Evolutionary conservation across 2,797 vertebrate genomes (phyloP), one percentile per base, ranked within the genome.

Genomic region (Lepilemur ruficaudatus): DNA sequence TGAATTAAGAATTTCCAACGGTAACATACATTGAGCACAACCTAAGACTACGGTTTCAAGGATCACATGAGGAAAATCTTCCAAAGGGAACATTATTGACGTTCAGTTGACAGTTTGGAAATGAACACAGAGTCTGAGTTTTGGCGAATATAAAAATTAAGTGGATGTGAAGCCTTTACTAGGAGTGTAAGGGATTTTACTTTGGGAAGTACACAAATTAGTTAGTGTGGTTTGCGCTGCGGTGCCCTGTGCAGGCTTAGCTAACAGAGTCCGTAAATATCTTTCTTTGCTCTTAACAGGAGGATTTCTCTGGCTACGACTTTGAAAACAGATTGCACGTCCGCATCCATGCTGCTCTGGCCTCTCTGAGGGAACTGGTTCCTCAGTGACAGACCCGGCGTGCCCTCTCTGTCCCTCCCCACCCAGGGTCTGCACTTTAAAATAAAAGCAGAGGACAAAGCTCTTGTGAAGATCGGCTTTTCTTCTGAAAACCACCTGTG

Each of bases 301-400:
- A 99, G 98, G 99, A 99, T 93, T 99, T 99, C 59, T 98, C 98
- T 15, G 99, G 99, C 96, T 99, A 99, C 91, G 99, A 99, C 98
- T 99, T 99, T 98, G 99, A 99, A 98, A 99, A 99, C 99, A 99
- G 99, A 98, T 98, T 99, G 98, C 99, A 99, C 18, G 99, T 99
- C 78, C 99, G 99, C 65, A 99, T 99, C 95, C 99, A 99, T 0
- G 99, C 99, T 13, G 99, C 99, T 48, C 99, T 99, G 79, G 99
- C 99, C 59, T 99, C 99, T 13, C 96, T 99, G 86, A 99, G 97
- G 97, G 99, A 99, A 84, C 98, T 99, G 91, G 99, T 99, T 89
- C 99, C 99, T 55, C 99, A 99, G 87, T 99, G 99, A 99, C 81
- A 35, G 22, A 50, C 93, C 55, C 6, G 75, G 95, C 84, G 69